Conservation (phyloP, 2,797 vertebrate genomes). For the Rhinogobio ventralis region DNA sequence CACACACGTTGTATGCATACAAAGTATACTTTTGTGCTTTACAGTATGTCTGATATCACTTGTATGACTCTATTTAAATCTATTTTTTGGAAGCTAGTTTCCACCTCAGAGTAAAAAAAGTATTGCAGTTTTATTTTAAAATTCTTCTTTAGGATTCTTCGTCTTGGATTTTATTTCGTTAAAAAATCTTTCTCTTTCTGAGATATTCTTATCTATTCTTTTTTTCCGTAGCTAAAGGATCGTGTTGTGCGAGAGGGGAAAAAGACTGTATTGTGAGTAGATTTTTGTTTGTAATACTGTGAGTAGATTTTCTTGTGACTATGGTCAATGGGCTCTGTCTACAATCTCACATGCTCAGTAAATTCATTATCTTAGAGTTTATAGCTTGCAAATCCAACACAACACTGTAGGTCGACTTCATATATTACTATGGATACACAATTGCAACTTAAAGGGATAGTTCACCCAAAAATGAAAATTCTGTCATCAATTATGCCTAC, state of each 20-base stretch:
- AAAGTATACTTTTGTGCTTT: neutral
- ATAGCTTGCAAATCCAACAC: neutral
- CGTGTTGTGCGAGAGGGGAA: neutral
- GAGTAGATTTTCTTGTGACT: neutral
- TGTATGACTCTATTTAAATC: neutral
- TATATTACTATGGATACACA: no score
- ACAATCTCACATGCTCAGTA: constrained; percentile 7
- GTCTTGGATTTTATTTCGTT: neutral
- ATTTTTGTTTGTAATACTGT: neutral
- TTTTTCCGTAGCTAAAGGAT: neutral
- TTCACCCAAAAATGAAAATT: no score
- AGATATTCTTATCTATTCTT: neutral
- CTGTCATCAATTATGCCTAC: no score
- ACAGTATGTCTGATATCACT: neutral
- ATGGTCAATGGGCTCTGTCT: neutral
- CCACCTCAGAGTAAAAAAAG: neutral
- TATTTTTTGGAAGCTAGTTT: neutral
- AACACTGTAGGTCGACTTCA: no score
- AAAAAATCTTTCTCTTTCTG: neutral
- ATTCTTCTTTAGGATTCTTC: no score
- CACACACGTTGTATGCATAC: neutral
- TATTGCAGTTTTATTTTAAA: neutral
- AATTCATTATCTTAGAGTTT: neutral
- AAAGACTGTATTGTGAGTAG: neutral
- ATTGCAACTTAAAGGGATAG: no score